Evolutionary conservation across 2,113 vertebrate species (phyloP).

Genomic region (Thunnus thynnus): DNA sequence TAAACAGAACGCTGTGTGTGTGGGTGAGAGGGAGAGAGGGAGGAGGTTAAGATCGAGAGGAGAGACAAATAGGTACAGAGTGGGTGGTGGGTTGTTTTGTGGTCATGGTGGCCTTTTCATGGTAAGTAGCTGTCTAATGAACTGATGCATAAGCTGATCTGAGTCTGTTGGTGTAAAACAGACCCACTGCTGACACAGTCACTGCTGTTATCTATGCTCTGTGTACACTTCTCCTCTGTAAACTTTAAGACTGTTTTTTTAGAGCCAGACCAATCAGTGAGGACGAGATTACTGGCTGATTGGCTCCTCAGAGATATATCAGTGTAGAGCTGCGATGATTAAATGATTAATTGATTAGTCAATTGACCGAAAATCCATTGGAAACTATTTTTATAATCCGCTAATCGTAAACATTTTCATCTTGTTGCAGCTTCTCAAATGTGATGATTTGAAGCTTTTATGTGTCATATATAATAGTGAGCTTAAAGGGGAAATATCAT

Average conservation of each 20-base stretch:
- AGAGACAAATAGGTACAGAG: constrained; percentile 48
- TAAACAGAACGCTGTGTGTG: constrained; percentile 37
- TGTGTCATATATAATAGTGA: too few relatives aligned
- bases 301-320: background rate
- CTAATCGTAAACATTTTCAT: background rate
- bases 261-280: background rate
- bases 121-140: constrained; percentile 75
- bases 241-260: constrained; percentile 5
- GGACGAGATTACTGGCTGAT: background rate
- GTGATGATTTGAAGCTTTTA: too few relatives aligned
- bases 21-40: constrained; percentile 7
- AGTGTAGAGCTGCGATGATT: background rate
- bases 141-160: constrained; percentile 57
- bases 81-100: constrained; percentile 72
- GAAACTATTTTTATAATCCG: background rate
- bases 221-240: constrained; percentile 5
- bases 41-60: constrained; percentile 46
- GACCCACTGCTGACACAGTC: constrained; percentile 49
- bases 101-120: constrained; percentile 70
- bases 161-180: constrained; percentile 56
- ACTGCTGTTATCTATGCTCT: constrained; percentile 18
- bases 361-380: background rate
- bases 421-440: too few relatives aligned
- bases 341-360: background rate
- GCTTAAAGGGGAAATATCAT: too few relatives aligned